Evolutionary conservation across 92 coral and sea anemone genomes (phyloP).

Genomic region (Porites divaricata): DNA sequence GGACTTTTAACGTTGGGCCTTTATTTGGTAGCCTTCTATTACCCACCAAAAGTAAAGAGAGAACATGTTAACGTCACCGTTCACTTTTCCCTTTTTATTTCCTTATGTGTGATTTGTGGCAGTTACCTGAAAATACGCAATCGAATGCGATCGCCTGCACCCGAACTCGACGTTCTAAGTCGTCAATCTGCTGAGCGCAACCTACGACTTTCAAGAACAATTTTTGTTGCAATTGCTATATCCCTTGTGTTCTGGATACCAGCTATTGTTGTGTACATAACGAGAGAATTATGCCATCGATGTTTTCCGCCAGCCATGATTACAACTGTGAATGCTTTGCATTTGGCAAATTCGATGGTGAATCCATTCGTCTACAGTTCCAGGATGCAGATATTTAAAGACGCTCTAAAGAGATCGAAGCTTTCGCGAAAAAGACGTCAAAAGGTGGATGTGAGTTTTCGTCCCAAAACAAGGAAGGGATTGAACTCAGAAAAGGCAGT

Average conservation of each 20-base stretch:
- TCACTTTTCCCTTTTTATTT: background rate
- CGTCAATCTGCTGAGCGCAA: background rate
- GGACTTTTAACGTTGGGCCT: background rate
- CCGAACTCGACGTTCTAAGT: background rate
- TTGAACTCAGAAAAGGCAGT: background rate
- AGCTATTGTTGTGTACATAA: background rate
- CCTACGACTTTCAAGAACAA: background rate
- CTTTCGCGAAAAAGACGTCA: background rate
- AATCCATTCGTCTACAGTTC: constrained; percentile 27
- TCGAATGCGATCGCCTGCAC: background rate
- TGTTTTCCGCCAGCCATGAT: too few relatives aligned
- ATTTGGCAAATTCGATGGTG: constrained; percentile 22
- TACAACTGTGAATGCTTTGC: background rate
- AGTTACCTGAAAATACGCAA: background rate
- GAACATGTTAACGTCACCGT: background rate
- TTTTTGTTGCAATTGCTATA: background rate
- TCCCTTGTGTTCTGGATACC: constrained; percentile 16
- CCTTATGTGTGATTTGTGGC: background rate
- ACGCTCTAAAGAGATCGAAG: constrained; percentile 10
- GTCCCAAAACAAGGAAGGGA: background rate
- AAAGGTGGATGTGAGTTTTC: background rate
- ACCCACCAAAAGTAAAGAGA: background rate
- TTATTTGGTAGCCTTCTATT: background rate
- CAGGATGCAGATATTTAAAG: constrained; percentile 18
- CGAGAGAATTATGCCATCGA: background rate